Conservation (phyloP, 1,140 invertebrate genomes). For the Procambarus clarkii region DNA sequence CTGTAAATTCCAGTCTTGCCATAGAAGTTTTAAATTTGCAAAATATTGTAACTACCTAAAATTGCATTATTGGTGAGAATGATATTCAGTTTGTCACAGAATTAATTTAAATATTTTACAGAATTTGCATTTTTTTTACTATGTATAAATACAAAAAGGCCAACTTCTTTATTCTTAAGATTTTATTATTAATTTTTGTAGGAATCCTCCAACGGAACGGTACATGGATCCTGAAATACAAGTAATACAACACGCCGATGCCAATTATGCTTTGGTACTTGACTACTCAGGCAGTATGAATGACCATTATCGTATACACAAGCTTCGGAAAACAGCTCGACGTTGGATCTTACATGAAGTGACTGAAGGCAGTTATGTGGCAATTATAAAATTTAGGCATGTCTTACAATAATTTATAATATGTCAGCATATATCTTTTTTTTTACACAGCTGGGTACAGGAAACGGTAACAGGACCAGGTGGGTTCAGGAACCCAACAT, state of each 20-base stretch:
- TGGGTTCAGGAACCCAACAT: too few relatives aligned
- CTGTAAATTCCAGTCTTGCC: too few relatives aligned
- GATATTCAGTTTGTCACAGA: too few relatives aligned
- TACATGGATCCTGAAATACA: constrained; percentile 11
- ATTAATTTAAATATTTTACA: too few relatives aligned
- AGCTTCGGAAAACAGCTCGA: constrained; percentile 46
- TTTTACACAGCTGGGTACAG: background rate
- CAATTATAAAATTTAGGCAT: constrained; percentile 53
- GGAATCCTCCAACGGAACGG: constrained; percentile 44
- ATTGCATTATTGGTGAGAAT: too few relatives aligned
- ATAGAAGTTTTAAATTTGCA: too few relatives aligned
- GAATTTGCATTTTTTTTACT: too few relatives aligned
- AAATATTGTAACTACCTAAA: too few relatives aligned
- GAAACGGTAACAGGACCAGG: too few relatives aligned
- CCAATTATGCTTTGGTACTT: constrained; percentile 49
- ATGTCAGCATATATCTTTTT: background rate
- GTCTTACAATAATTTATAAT: background rate
- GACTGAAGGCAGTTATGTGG: constrained; percentile 44
- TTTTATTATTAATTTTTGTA: background rate
- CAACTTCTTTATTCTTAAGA: background rate
- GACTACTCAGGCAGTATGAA: constrained; percentile 62
- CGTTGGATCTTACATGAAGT: constrained; percentile 56
- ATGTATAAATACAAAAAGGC: too few relatives aligned
- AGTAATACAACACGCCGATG: constrained; percentile 48
- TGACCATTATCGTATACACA: constrained; percentile 54